Conservation (phyloP, 1,140 invertebrate species). For the Tribolium castaneum region DNA sequence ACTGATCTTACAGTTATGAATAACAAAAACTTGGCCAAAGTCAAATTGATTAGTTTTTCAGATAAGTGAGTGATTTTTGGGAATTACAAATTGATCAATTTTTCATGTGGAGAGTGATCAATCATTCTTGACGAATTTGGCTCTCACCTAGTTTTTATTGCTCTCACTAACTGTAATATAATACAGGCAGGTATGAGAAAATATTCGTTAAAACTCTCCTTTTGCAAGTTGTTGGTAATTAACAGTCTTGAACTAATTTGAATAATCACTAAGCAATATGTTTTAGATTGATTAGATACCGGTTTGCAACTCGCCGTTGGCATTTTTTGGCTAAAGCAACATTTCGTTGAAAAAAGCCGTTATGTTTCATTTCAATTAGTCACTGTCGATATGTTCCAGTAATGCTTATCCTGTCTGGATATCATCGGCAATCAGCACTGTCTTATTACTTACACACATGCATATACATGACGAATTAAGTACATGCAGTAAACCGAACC, state of each 20-base stretch:
- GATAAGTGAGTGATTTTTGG: neutral
- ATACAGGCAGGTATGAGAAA: neutral
- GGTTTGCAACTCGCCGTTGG: neutral
- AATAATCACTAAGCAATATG: neutral
- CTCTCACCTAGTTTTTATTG: neutral
- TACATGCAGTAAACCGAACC: constrained; percentile 38
- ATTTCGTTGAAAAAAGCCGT: neutral
- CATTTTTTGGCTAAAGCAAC: neutral
- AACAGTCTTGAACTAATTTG: neutral
- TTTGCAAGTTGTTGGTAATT: neutral
- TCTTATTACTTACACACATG: neutral
- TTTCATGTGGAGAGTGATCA: neutral
- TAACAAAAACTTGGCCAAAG: neutral
- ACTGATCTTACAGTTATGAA: neutral
- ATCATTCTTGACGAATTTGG: neutral
- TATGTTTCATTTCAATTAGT: neutral
- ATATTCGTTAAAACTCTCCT: neutral
- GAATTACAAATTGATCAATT: too few species aligned
- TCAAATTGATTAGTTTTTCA: neutral
- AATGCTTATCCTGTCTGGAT: neutral
- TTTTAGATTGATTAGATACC: neutral
- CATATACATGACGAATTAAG: constrained; percentile 20
- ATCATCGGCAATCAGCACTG: neutral
- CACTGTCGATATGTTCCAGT: neutral
- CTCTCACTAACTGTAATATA: neutral